Evolutionary conservation across 2,888 invertebrate genomes (phyloP).

Genomic region (Caenorhabditis sp.): DNA sequence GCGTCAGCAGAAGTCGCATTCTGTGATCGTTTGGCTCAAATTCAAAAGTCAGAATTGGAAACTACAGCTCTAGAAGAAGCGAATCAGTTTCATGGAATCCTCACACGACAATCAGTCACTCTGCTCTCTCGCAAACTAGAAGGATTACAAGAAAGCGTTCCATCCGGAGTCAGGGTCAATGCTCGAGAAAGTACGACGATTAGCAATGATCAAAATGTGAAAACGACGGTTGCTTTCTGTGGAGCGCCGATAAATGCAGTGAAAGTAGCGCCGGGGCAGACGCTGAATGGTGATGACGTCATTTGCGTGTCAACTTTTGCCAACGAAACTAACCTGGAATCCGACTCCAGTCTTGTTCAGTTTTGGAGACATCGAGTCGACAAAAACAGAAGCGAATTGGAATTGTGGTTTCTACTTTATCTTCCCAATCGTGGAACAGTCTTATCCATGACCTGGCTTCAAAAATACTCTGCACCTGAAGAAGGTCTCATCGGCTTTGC

Average conservation of each 20-base stretch:
- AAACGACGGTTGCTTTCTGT: constrained; percentile 26
- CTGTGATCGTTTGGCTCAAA: not conserved
- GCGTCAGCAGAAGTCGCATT: constrained; percentile 3
- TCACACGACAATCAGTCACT: constrained; percentile 34
- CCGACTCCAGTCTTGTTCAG: constrained; percentile 37
- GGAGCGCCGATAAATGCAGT: constrained; percentile 53
- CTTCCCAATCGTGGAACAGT: constrained; percentile 36
- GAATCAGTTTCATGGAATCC: constrained; percentile 1
- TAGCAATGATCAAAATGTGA: constrained; percentile 1
- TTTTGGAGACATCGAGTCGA: constrained; percentile 36
- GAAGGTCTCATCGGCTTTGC: constrained; percentile 50
- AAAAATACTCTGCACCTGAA: constrained; percentile 14
- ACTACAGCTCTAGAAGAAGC: not conserved
- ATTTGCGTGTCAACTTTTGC: constrained; percentile 46
- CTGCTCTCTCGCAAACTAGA: not conserved
- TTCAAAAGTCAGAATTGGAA: not conserved
- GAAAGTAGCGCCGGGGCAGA: constrained; percentile 32
- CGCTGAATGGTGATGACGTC: constrained; percentile 33
- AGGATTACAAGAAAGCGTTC: not conserved
- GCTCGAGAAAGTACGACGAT: not conserved
- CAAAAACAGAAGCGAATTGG: not conserved
- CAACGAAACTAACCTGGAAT: constrained; percentile 30
- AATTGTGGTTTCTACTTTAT: constrained; percentile 34
- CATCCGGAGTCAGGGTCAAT: constrained; percentile 13
- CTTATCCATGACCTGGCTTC: constrained; percentile 52